Percentiles rank a stretch among this genome's conserved stretches.
phyloP scores from a whole-genome alignment of 1,140 invertebrate genomes.

The Colletes latitarsis region DNA sequence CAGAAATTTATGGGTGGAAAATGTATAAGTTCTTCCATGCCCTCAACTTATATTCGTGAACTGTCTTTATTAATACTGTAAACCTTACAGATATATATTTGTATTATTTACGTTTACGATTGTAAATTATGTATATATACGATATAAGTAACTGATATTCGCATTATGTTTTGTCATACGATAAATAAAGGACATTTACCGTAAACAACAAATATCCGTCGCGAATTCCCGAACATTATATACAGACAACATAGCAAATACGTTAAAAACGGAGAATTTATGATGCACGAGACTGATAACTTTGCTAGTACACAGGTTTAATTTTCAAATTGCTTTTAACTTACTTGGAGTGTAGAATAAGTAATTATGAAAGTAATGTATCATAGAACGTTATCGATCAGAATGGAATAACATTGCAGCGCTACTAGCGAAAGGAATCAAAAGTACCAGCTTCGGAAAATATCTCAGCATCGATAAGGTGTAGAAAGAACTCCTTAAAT shows the following conservation, averaged over 20 bases:
- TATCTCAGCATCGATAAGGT: too few relatives aligned
- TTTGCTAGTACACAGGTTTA: too few relatives aligned
- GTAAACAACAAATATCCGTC: not conserved
- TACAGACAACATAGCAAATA: not conserved
- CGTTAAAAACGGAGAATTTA: not conserved
- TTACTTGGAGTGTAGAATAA: too few relatives aligned
- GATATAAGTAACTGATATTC: conserved; percentile 26
- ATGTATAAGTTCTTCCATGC: not conserved
- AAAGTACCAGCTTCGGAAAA: too few relatives aligned
- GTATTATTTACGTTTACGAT: conserved; percentile 14
- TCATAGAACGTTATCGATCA: too few relatives aligned
- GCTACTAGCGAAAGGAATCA: too few relatives aligned
- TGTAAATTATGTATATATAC: conserved; percentile 49
- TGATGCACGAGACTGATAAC: not conserved
- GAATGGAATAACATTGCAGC: too few relatives aligned
- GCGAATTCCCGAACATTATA: not conserved
- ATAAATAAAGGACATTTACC: conserved; percentile 39
- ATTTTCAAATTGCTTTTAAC: too few relatives aligned
- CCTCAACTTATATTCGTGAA: not conserved
- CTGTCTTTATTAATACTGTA: not conserved
- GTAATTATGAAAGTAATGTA: too few relatives aligned
- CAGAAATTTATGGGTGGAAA: not conserved
- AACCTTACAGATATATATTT: conserved; percentile 13
- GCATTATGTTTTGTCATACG: conserved; percentile 42
- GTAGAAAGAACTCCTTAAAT: too few relatives aligned